Base-by-base conservation (phyloP, 2,797 vertebrate species). In the Semaprochilodus insignis region DNA sequence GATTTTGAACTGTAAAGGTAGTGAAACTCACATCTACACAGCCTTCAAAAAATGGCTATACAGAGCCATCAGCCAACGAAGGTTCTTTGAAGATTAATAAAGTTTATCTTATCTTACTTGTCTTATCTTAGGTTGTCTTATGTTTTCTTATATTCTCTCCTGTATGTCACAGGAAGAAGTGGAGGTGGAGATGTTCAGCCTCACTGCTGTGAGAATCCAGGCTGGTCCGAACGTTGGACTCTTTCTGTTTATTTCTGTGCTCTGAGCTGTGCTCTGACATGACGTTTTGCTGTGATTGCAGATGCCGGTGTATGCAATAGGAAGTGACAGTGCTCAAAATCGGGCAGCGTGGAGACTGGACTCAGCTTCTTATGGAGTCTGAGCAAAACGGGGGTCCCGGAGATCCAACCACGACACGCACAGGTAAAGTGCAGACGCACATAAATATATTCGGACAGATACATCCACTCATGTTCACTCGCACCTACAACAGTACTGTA, bases 221-320 rank as follows among this genome's bases (percentile, higher is more conserved):
- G 90, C 91, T 93, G 31, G 91, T 92, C 0, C 88, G 88, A 48
- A 91, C 95, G 40, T 54, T 90, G 0, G 83, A 94, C 92, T 23
- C 14, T 52, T 3, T 34, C 23, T 40, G n/a, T 36, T 31, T 21
- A 17, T 14, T 48, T n/a, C 62, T 21, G 15, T 36, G 66, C 1
- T 34, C 23, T 48, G 6, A 40, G 31, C 3, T 59, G 66, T 44
- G 27, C 23, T 23, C 44, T 52, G 15, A 69, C 3, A 1, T 65
- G 54, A 66, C 11, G n/a, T 25, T 25, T 65, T 34, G 27, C 27
- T 67, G 59, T 70, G 21, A 2, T 60, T 89, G 51, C 86, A 95
- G 94, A 93, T 95, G 92, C 93, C 94, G 0, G 90, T 94, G 25
- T 94, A 93, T 57, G 90, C 93, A 34, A 89, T 92, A 85, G 93